A percentile compares a stretch with the other conserved stretches of the same genome.
Conservation (phyloP, 2,797 vertebrate genomes). For the Acrocephalus scirpaceus region DNA sequence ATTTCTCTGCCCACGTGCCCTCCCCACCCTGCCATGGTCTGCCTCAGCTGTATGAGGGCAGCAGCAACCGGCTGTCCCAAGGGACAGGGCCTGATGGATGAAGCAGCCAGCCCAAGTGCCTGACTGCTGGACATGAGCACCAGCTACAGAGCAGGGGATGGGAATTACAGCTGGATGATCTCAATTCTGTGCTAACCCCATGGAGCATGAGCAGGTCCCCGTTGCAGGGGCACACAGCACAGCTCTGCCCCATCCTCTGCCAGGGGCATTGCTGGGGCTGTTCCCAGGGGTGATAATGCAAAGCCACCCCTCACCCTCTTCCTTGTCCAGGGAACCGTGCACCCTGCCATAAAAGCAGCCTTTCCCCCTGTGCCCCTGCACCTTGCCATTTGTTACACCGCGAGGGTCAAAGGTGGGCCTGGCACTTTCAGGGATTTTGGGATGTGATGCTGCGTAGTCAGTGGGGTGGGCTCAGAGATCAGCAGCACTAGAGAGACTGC, state of each 20-base stretch:
- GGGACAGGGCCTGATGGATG: accelerated
- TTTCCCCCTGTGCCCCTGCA: accelerated
- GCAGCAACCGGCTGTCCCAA: not conserved
- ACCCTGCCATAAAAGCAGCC: not conserved
- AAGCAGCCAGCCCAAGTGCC: not conserved
- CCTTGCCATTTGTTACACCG: not conserved
- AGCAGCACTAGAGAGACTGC: not conserved
- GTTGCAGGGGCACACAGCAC: accelerated
- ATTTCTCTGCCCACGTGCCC: not conserved
- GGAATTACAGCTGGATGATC: not conserved
- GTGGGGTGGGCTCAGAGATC: accelerated
- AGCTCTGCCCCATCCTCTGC: not conserved
- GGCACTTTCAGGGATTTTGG: not conserved
- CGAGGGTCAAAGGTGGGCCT: not conserved
- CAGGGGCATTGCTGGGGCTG: not conserved
- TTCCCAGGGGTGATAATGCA: not conserved
- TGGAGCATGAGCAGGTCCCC: accelerated
- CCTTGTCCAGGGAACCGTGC: not conserved
- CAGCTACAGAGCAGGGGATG: not conserved
- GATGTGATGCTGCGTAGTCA: not conserved
- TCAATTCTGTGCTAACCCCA: accelerated
- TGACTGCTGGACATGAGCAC: not conserved
- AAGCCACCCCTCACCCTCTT: not conserved
- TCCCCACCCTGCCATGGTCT: not conserved
- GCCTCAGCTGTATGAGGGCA: not conserved